phyloP scores from a whole-genome alignment of 2,888 invertebrate genomes.

The Melinaea marsaeus region DNA sequence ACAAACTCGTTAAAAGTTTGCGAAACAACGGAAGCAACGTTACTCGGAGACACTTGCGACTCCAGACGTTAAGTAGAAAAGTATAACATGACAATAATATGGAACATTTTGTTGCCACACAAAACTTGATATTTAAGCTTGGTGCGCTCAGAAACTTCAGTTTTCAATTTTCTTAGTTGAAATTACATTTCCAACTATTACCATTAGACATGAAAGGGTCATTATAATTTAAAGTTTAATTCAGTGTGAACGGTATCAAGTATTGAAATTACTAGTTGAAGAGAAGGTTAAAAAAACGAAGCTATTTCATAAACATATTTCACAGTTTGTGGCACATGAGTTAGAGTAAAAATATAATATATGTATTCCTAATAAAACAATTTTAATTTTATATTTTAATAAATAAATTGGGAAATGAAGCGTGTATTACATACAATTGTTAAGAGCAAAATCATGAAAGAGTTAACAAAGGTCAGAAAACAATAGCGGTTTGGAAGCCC shows the following conservation, averaged over 20 bases:
- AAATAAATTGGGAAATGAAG: too few species aligned
- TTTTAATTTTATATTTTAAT: too few species aligned
- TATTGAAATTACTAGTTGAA: too few species aligned
- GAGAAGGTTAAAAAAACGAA: too few species aligned
- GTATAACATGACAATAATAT: slow-evolving; percentile 70
- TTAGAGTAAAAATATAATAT: too few species aligned
- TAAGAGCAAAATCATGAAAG: slow-evolving; percentile 2
- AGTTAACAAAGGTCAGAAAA: slow-evolving; percentile 33
- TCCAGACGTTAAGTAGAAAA: slow-evolving; percentile 70
- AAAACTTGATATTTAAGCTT: slow-evolving; percentile 57
- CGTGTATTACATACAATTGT: neutral
- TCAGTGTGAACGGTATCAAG: too few species aligned
- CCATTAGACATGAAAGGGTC: slow-evolving; percentile 7
- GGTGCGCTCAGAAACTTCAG: slow-evolving; percentile 35
- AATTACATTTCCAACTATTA: slow-evolving; percentile 16
- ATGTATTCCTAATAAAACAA: too few species aligned
- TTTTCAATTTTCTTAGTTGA: slow-evolving; percentile 26
- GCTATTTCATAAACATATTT: too few species aligned
- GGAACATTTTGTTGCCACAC: slow-evolving; percentile 61
- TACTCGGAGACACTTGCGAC: slow-evolving; percentile 70
- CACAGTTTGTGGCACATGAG: too few species aligned
- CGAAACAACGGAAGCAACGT: slow-evolving; percentile 67
- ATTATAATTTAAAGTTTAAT: too few species aligned
- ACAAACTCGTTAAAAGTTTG: slow-evolving; percentile 77
- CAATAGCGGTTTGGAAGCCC: slow-evolving; percentile 52